A percentile compares a stretch with the other conserved stretches of the same genome.
These are phyloP conservation scores for Eueremaeus valkanovi DNA, from an alignment of 2,888 invertebrate species.

Conservation along the genomic window DNA sequence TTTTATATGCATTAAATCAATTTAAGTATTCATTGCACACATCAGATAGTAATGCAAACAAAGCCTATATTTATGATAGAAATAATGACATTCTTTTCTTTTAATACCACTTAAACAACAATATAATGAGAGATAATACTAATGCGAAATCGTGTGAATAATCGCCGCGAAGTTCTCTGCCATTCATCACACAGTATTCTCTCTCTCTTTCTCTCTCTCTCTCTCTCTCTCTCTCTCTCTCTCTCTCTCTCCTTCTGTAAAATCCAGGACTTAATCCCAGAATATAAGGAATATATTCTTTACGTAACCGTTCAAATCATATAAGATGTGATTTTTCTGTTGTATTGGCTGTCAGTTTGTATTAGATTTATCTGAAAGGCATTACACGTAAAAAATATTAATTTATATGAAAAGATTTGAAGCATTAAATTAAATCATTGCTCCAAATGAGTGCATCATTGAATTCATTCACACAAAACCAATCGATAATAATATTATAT, in stretches of 20 bases:
- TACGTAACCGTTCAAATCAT: neutral
- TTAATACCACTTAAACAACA: neutral
- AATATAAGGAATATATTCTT: neutral
- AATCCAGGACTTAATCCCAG: neutral
- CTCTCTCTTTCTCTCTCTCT: neutral
- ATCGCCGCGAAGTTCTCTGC: too few species aligned
- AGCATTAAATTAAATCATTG: neutral
- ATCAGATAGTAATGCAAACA: constrained; percentile 19
- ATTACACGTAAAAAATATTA: neutral
- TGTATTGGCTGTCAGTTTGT: neutral
- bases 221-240: constrained; percentile 1
- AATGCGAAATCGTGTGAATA: constrained; percentile 2
- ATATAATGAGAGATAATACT: neutral
- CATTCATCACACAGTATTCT: neutral
- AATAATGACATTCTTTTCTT: constrained; percentile 22
- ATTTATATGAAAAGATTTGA: neutral
- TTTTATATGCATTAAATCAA: constrained; percentile 15
- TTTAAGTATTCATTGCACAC: constrained; percentile 13
- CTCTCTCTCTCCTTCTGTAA: neutral
- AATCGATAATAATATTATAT: neutral
- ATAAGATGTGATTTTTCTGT: neutral
- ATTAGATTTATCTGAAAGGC: neutral
- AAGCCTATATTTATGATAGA: constrained; percentile 5
- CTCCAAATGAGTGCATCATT: neutral
- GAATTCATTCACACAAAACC: neutral